Evolutionary conservation across 2,113 vertebrate species (phyloP), one percentile per base, ranked within the genome.

Genomic region (Pan paniscus): DNA sequence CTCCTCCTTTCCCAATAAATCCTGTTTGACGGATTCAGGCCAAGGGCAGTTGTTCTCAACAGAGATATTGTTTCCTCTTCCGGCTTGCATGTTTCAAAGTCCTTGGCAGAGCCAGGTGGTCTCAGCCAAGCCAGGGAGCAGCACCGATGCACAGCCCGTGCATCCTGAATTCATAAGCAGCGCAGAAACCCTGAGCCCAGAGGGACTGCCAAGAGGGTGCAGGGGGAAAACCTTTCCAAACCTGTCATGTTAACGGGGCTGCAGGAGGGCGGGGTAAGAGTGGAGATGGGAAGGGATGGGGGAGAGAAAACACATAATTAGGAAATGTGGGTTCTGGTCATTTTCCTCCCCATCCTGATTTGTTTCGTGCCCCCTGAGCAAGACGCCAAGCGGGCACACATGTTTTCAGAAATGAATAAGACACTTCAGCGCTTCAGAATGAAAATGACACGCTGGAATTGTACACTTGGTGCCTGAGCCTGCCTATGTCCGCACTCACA

Each of bases 1-100:
- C 17, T 88, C 80, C 12, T 93, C 67, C 82, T 94, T 82, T 59
- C 89, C 89, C 79, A 59, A 80, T 94, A 97, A 90, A 98, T 95
- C 25, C 93, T 46, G 40, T 83, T 64, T 84, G 95, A 97, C 4
- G 11, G 38, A 30, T 97, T 82, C 6, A 22, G 98, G 89, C 95
- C 6, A 46, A 97, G 93, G 92, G 90, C 72, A 32, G 88, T 91
- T 64, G 20, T 64, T 87, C 81, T 98, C 92, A 79, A 64, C 67
- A 81, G 86, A 94, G 64, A 94, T 59, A 30, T 18, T 89, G 93
- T 84, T 95, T 95, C 90, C 93, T 94, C 0, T 67, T 94, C 83
- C 0, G 1, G 17, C 0, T 5, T 75, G 59, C 72, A 48, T 97
- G 94, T 81, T 70, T 79, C 73, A 32, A 40, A 82, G 94, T 43